Evolutionary conservation across 2,113 vertebrate species (phyloP).

Genomic region (Pangasianodon gigas): DNA sequence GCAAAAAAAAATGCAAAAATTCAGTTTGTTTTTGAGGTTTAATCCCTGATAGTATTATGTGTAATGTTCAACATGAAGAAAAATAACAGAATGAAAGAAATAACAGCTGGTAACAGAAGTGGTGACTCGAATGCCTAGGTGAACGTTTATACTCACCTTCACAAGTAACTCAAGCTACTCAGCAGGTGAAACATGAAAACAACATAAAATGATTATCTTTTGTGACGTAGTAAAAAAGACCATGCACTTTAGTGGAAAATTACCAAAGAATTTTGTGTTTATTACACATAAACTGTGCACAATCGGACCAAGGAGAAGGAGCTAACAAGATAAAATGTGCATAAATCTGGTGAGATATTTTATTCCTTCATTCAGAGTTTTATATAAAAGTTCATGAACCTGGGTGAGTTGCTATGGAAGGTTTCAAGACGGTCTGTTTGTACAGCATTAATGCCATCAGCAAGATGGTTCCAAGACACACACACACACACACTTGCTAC

Average conservation of each 20-base stretch:
- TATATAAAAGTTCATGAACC: not conserved
- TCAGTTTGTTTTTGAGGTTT: not conserved
- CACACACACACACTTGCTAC: not conserved
- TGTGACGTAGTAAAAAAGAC: too few species aligned
- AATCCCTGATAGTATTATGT: not conserved
- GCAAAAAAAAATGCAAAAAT: too few species aligned
- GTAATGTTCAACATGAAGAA: not conserved
- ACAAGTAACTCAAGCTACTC: too few species aligned
- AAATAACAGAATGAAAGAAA: not conserved
- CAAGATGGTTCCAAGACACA: not conserved
- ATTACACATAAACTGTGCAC: not conserved
- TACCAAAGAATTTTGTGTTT: not conserved
- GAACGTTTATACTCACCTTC: too few species aligned
- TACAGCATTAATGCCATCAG: not conserved
- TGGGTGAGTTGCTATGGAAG: not conserved
- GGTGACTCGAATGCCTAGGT: too few species aligned
- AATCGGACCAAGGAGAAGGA: not conserved
- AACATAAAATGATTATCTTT: not conserved
- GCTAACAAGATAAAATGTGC: not conserved
- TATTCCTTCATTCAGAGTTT: not conserved
- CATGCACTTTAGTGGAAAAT: not conserved
- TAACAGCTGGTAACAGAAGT: too few species aligned
- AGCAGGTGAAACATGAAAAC: not conserved
- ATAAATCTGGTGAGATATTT: not conserved
- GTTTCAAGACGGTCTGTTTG: not conserved